Conservation (phyloP, 1,140 invertebrate genomes). For the Rhagoletis zephyria region DNA sequence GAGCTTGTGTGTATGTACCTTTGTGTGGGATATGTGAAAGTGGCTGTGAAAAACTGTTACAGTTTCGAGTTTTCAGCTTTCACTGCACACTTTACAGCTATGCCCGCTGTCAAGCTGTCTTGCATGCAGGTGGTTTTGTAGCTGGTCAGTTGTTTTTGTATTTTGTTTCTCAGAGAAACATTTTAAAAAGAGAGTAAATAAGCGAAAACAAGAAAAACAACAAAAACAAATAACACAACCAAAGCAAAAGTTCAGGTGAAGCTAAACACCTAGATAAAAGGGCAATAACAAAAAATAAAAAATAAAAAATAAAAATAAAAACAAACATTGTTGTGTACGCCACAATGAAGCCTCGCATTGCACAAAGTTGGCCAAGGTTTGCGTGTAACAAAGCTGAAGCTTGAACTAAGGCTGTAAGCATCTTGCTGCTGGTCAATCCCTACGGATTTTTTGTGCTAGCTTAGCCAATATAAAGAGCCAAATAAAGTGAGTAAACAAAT, state of each 20-base stretch:
- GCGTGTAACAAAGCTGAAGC: background rate
- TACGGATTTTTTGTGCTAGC: background rate
- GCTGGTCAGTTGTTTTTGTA: background rate
- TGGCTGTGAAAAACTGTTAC: background rate
- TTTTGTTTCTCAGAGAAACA: background rate
- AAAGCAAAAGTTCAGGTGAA: conserved; percentile 31
- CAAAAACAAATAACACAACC: background rate
- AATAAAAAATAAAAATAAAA: background rate
- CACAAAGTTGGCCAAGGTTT: background rate
- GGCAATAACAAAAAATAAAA: no score
- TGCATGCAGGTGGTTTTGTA: background rate
- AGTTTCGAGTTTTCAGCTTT: background rate
- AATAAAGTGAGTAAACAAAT: conserved; percentile 18
- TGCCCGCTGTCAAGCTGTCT: conserved; percentile 23
- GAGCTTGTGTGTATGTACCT: no score
- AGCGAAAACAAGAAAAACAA: background rate
- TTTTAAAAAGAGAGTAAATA: background rate
- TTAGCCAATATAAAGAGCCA: conserved; percentile 25
- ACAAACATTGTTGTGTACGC: background rate
- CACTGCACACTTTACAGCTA: conserved; percentile 22
- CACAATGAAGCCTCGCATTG: background rate
- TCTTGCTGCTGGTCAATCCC: background rate
- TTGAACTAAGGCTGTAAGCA: background rate
- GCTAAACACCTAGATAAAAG: background rate
- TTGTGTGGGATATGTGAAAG: no score